phyloP scores from a whole-genome alignment of 2,113 vertebrate genomes.

The Silurus meridionalis region DNA sequence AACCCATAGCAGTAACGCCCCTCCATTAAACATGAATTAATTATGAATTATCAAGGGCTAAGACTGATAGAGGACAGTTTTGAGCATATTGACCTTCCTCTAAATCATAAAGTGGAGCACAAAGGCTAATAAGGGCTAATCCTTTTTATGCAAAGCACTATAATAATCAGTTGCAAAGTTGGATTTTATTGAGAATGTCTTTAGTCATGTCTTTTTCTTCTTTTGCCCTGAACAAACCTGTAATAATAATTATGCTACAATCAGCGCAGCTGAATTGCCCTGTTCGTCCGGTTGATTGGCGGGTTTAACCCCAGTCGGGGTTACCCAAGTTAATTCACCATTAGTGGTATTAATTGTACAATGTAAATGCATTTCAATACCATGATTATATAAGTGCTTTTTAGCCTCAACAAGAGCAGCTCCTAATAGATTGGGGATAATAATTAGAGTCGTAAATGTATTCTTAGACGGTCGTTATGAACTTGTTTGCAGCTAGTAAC shows the following conservation, averaged over 20 bases:
- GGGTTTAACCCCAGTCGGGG: background rate
- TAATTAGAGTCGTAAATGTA: background rate
- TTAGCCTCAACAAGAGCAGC: background rate
- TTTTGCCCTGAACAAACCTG: background rate
- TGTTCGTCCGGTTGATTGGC: background rate
- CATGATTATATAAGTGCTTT: background rate
- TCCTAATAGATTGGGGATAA: background rate
- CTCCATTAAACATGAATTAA: background rate
- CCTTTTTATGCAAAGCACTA: background rate
- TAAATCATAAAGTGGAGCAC: background rate
- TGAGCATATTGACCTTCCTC: background rate
- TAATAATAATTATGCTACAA: slow-evolving; percentile 3
- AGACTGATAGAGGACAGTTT: background rate
- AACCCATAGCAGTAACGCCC: background rate
- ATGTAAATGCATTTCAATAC: background rate
- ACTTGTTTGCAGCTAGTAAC: background rate
- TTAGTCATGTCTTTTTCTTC: background rate
- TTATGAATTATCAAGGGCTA: background rate
- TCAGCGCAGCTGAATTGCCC: background rate
- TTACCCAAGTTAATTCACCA: background rate
- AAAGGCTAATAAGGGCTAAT: background rate
- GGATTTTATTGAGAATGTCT: background rate
- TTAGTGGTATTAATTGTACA: background rate
- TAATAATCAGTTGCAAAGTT: background rate
- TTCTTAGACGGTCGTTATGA: background rate